Evolutionary conservation across 2,113 vertebrate species (phyloP).

Genomic region (Eonycteris spelaea): DNA sequence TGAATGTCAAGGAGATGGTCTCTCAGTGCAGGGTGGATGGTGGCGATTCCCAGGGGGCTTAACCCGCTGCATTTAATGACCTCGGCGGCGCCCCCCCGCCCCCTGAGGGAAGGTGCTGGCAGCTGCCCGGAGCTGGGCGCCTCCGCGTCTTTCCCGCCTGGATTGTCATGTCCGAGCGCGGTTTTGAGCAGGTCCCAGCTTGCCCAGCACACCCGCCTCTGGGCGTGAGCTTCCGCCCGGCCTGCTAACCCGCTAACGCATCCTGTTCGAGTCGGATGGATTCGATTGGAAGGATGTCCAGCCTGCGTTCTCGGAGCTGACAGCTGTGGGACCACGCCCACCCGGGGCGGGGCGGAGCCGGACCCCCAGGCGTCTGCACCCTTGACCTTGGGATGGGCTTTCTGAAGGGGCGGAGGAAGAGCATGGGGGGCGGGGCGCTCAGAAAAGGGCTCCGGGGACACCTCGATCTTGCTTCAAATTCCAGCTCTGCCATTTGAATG

Average conservation of each 20-base stretch:
- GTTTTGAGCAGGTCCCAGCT: not conserved
- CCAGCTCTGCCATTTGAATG: not conserved
- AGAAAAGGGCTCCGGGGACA: not conserved
- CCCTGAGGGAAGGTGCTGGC: not conserved
- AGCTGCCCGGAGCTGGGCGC: not conserved
- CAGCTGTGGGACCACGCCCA: not conserved
- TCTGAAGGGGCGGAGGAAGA: not conserved
- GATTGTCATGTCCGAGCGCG: not conserved
- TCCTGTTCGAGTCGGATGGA: too few relatives aligned
- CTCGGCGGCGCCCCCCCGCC: not conserved
- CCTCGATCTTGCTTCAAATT: not conserved
- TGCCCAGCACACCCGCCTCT: not conserved
- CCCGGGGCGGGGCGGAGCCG: too few relatives aligned
- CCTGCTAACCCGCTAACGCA: too few relatives aligned
- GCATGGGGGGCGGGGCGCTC: too few relatives aligned
- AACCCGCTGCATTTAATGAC: not conserved
- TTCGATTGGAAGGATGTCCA: too few relatives aligned
- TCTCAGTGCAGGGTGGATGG: not conserved
- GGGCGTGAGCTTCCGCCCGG: not conserved
- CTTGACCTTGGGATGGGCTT: not conserved
- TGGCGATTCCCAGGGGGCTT: not conserved
- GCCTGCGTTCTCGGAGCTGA: not conserved
- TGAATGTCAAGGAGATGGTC: conserved; percentile 32
- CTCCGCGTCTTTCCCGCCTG: accelerated
- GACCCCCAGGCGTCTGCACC: too few relatives aligned